Evolutionary conservation across 2,113 vertebrate species (phyloP).

Genomic region (Muntiacus reevesi): DNA sequence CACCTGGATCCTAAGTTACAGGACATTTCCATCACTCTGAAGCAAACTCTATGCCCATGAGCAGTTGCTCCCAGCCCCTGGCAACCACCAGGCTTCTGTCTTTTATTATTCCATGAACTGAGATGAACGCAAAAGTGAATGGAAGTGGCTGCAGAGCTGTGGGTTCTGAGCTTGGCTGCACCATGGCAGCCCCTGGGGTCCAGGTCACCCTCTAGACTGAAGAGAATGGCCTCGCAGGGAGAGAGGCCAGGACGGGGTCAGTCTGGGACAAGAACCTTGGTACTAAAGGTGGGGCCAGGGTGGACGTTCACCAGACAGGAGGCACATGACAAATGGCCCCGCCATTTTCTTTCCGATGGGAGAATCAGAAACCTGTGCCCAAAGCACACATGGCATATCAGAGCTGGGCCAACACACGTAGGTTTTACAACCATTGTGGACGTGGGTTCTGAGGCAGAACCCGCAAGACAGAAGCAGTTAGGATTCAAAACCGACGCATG

Average conservation of each 20-base stretch:
- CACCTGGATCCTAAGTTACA: not conserved
- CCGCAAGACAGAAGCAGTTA: not conserved
- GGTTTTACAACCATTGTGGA: not conserved
- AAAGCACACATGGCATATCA: fast-evolving
- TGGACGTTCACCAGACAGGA: too few relatives aligned
- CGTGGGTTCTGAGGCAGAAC: not conserved
- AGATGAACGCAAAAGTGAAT: not conserved
- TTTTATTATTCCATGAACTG: too few relatives aligned
- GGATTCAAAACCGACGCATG: not conserved
- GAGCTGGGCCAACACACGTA: not conserved
- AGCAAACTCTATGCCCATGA: not conserved
- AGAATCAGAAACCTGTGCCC: not conserved
- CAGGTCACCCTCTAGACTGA: not conserved
- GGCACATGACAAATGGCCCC: not conserved
- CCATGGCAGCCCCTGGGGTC: fast-evolving
- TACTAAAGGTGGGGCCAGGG: fast-evolving
- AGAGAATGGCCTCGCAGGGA: not conserved
- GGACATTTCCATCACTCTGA: not conserved
- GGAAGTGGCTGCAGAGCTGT: not conserved
- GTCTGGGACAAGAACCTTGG: not conserved
- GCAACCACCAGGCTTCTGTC: not conserved
- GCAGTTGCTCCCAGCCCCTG: too few relatives aligned
- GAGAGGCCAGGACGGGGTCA: not conserved
- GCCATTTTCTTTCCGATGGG: not conserved
- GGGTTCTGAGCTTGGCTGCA: too few relatives aligned